Evolutionary conservation across 2,113 vertebrate species (phyloP), one percentile per base, ranked within the genome.

Genomic region (Apistogramma diplotaenia): DNA sequence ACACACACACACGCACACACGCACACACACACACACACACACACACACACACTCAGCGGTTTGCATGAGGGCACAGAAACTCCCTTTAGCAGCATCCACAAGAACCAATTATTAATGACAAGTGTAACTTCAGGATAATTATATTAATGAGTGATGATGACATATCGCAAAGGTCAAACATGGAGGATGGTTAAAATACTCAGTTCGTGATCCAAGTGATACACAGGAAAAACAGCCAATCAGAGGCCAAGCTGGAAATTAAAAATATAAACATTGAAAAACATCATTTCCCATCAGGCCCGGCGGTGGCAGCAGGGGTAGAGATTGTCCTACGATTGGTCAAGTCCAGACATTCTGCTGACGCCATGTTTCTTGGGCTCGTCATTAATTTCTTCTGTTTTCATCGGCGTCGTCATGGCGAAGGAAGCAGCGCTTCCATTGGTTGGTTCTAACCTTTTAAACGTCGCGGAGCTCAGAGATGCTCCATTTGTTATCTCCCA

Each of bases 321-420:
- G 37, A 70, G 92, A 93, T 91, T 92, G 93, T 92, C 92, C 82
- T 11, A 67, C 81, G 85, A 90, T 91, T 89, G 89, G 85, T 70
- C 57, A 49, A 72, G 43, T 65, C 67, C 78, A 67, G 73, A 87
- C 70, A 85, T 46, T 46, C 49, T 75, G 75, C 81, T 72, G 60
- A 71, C 40, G 74, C 75, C 81, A 73, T 33, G 9, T 60, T 79
- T 31, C 87, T 82, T 59, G 0, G 74, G 46, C 80, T 88, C 83
- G 85, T 74, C 83, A 78, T 74, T 60, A 53, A 49, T 3, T 18
- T 67, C n/a, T 53, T 13, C 4, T 46, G 55, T 86, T 65, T 86
- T 71, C 40, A 4, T 49, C 2, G 3, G 23, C 40, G 21, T 53
- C 51, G 21, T 10, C 51, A 10, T 12, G 62, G 62, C 23, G 27